Evolutionary conservation across 2,113 vertebrate species (phyloP).

Genomic region (cattle (Bos taurus)): ARS-UCD2.0 NC_037357.1:56912001-56912500

Average conservation of each 20-base stretch:
- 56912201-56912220: constrained; percentile 6
- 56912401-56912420: neutral
- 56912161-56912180: neutral
- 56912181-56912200: constrained; percentile 10
- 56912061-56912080: neutral
- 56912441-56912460: neutral
- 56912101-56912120: constrained; percentile 33
- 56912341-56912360: constrained; percentile 15
- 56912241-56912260: constrained; percentile 22
- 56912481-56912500: constrained; percentile 1
- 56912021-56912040: neutral
- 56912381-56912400: neutral
- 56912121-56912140: constrained; percentile 10
- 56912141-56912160: constrained; percentile 21
- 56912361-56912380: neutral
- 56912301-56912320: constrained; percentile 35
- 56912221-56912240: neutral
- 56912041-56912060: neutral
- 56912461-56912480: neutral
- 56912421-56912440: neutral
- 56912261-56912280: neutral
- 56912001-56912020: neutral
- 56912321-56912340: neutral
- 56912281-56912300: neutral
- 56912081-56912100: neutral